Base-by-base conservation (phyloP, 1,140 invertebrate genomes). In the Drosophila lowei region DNA sequence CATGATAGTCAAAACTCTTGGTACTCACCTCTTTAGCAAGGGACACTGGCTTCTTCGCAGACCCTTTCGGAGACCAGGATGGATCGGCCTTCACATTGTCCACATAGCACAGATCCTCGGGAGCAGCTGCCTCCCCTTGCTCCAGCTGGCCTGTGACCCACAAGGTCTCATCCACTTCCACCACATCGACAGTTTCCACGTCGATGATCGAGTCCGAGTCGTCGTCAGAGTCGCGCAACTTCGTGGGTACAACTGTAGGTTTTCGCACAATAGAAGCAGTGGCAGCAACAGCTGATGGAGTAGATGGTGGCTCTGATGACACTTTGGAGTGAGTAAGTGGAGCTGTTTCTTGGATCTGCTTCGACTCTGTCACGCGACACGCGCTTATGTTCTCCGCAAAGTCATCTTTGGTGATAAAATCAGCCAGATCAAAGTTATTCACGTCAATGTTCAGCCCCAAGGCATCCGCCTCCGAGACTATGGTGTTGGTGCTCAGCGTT, bases 351-450 rank as follows among this genome's bases (percentile, higher is more conserved):
- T 72, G 25, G 11, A 13, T 6, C 3, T 58, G 44, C 16, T 21
- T 44, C 8, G 41, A 34, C 18, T 84, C 44, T 8, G 67, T 60
- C 7, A 47, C 15, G 42, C 62, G 72, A 23, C 59, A 28, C 1
- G 77, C 30, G 42, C 66, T 77, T 16, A 77, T 16, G n/a, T 73
- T 80, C 15, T 75, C 65, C 7, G 71, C 54, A 56, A 90, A 86
- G 58, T 91, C 81, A 67, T 91, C 90, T 73, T 91, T 89, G 9
- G 90, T 91, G 47, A 91, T 91, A 38, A 91, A 91, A 18, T 90
- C 90, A 18, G 90, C 90, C 55, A 91, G 72, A 74, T 91, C 90
- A 61, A 91, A 91, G 53, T 86, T 81, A 62, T 85, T 90, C 0
- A 76, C 77, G 59, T 91, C 90, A n/a, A 91, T 79, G 15, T 89